These are phyloP conservation scores for Heliocidaris erythrogramma DNA, from an alignment of 35 echinoderm and acorn worm species.

Conservation along the genomic window DNA sequence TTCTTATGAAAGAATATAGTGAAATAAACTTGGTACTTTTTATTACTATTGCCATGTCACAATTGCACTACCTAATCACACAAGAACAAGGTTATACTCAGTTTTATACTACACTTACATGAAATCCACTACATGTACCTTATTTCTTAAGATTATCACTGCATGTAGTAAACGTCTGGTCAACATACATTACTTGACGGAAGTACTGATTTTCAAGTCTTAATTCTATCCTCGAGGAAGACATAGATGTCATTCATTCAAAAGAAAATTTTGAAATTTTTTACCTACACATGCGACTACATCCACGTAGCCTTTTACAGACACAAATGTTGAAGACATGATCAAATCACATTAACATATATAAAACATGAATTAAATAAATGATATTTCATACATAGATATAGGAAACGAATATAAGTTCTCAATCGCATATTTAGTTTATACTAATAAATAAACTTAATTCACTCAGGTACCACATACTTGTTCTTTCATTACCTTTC, in stretches of 20 bases:
- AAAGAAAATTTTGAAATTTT: background rate
- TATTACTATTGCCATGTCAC: background rate
- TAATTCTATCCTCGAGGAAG: background rate
- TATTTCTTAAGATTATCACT: background rate
- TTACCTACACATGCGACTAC: background rate
- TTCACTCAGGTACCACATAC: background rate
- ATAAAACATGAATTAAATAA: constrained; percentile 14
- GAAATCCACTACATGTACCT: background rate
- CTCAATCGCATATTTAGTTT: background rate
- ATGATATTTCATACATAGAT: background rate
- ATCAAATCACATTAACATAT: background rate
- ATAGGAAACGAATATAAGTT: background rate
- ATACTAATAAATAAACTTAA: background rate
- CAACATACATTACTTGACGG: background rate
- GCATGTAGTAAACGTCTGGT: background rate
- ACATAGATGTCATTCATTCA: background rate
- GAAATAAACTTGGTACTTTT: background rate
- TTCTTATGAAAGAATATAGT: background rate
- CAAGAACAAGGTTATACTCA: background rate
- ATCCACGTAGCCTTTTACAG: background rate
- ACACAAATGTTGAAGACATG: background rate
- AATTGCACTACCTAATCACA: background rate
- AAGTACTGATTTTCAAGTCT: constrained; percentile 11
- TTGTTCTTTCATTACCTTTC: background rate
- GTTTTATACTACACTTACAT: background rate